phyloP scores from a whole-genome alignment of 2,113 vertebrate genomes.

The Brachyhypopomus gauderio region DNA sequence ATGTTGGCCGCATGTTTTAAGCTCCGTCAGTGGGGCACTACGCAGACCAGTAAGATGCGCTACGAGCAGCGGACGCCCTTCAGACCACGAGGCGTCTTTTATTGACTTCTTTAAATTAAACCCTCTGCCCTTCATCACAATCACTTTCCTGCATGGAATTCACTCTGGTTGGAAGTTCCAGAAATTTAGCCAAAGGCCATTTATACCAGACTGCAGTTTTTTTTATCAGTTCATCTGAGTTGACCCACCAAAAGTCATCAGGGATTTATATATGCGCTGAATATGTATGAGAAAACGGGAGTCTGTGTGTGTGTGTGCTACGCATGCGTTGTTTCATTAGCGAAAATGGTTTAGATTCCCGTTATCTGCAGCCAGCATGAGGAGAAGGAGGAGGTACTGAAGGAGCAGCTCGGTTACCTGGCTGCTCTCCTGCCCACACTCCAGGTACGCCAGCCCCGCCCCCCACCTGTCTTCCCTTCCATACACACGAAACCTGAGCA shows the following conservation, averaged over 20 bases:
- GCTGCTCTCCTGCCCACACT: conserved; percentile 86
- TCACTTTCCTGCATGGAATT: conserved; percentile 65
- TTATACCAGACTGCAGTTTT: conserved; percentile 60
- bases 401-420: conserved; percentile 86
- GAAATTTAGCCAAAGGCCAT: conserved; percentile 71
- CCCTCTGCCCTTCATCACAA: conserved; percentile 38
- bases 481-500: background rate
- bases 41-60: background rate
- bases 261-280: background rate
- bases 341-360: conserved; percentile 3
- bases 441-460: conserved; percentile 73
- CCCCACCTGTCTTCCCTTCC: background rate
- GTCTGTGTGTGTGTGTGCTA: background rate
- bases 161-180: conserved; percentile 61
- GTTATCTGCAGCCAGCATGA: conserved; percentile 83
- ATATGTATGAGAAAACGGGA: background rate
- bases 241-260: background rate
- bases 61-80: too few relatives aligned
- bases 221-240: conserved; percentile 32
- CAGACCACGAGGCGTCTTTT: conserved; percentile 47
- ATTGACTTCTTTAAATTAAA: conserved; percentile 66
- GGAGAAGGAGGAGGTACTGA: conserved; percentile 89
- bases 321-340: background rate
- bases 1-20: background rate
- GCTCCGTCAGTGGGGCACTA: background rate